These are phyloP conservation scores for Parambassis ranga DNA, from an alignment of 2,797 vertebrate species.

Conservation along the genomic window DNA sequence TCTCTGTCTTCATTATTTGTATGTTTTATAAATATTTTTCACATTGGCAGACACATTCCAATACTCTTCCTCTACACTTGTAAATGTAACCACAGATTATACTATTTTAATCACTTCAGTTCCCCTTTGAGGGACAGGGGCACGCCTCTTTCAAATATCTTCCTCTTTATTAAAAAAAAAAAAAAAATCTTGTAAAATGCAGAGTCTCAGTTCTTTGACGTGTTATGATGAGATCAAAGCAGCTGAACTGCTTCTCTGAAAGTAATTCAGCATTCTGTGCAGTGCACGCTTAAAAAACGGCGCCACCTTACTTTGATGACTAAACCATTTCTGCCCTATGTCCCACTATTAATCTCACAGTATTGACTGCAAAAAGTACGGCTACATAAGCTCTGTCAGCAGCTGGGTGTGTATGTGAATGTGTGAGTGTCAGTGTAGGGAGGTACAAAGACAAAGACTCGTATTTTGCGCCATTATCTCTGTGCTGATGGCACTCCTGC, in stretches of 20 bases:
- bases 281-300: slow-evolving; percentile 33
- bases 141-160: slow-evolving; percentile 25
- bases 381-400: slow-evolving; percentile 14
- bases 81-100: slow-evolving; percentile 38
- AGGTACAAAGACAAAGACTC: background rate
- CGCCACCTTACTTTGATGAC: slow-evolving; percentile 54
- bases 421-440: background rate
- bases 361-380: slow-evolving; percentile 37
- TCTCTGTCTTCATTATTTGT: background rate
- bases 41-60: background rate
- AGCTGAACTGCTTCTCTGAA: slow-evolving; percentile 32
- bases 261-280: slow-evolving; percentile 48
- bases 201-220: slow-evolving; percentile 37
- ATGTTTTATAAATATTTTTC: slow-evolving; percentile 8
- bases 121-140: slow-evolving; percentile 5
- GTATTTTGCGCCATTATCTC: slow-evolving; percentile 18
- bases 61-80: slow-evolving; percentile 10
- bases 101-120: slow-evolving; percentile 23
- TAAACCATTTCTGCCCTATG: slow-evolving; percentile 51
- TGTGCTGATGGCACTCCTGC: background rate
- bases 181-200: slow-evolving; percentile 62
- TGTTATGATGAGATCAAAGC: slow-evolving; percentile 66
- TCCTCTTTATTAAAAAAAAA: slow-evolving; percentile 34
- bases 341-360: slow-evolving; percentile 56
- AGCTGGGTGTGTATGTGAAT: background rate